Conservation (phyloP, 1,140 invertebrate genomes). For the Bombus balteatus region DNA sequence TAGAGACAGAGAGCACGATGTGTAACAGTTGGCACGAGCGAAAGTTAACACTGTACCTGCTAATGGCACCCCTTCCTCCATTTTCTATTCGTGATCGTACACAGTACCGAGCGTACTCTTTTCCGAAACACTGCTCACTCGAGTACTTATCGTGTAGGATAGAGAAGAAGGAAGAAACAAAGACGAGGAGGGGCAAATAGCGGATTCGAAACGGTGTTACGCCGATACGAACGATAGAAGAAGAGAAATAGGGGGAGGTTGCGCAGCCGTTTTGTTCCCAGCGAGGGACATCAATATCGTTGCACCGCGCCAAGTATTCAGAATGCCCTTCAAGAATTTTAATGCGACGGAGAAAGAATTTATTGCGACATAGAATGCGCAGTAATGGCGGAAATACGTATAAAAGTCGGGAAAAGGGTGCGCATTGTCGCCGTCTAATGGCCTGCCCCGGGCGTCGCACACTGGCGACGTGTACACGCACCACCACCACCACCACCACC, state of each 20-base stretch:
- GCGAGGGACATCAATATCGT: conserved; percentile 67
- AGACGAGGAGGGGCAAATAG: not conserved
- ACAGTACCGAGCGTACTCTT: not conserved
- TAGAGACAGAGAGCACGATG: not conserved
- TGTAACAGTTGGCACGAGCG: conserved; percentile 19
- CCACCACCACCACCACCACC: conserved; percentile 37
- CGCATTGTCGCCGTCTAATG: conserved; percentile 78
- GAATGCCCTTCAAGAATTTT: conserved; percentile 77
- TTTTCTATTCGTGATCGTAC: conserved; percentile 11
- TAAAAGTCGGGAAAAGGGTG: conserved; percentile 77
- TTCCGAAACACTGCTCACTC: conserved; percentile 2
- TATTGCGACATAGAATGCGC: conserved; percentile 77
- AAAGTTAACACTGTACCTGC: conserved; percentile 33
- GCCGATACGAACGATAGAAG: conserved; percentile 33
- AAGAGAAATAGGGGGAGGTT: not conserved
- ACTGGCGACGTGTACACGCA: conserved; percentile 63
- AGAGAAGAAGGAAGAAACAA: not conserved
- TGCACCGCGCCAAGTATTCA: conserved; percentile 68
- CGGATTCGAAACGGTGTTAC: conserved; percentile 12
- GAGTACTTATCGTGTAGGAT: not conserved
- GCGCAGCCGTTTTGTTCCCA: conserved; percentile 66
- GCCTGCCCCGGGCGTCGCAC: conserved; percentile 69
- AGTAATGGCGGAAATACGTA: conserved; percentile 78
- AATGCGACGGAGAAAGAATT: conserved; percentile 77
- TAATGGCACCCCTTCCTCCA: conserved; percentile 19